Base-by-base conservation (phyloP, 2,888 invertebrate species). In the Sinohyriopsis cumingii region DNA sequence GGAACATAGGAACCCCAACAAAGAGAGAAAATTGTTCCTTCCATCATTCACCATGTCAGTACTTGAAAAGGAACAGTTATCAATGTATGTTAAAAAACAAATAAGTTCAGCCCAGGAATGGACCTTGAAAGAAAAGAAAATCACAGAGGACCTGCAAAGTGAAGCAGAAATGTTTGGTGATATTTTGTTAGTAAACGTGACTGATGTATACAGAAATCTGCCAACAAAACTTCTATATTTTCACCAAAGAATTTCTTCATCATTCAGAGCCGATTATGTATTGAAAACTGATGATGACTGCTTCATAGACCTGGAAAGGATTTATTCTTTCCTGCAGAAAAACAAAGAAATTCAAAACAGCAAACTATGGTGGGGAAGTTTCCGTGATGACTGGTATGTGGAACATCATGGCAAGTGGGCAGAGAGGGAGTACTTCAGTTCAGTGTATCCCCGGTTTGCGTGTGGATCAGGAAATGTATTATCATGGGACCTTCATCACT, bases 261-360 rank as follows among this genome's bases (percentile, higher is more conserved):
- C 75, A 55, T 55, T 63, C 24, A 57, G 71, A 55, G 63, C 71
- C 9, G 65, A 71, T 18, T 82, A 78, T 70, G 73, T 88, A 28
- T 54, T 90, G 76, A 90, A 90, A 76, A 88, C 88, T 20, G 90
- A 90, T 75, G 90, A 90, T 77, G 90, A 90, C 73, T 88, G 88
- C 71, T 87, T 78, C 68, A 69, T 89, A 12, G 79, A 89, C 77
- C 55, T 89, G 7, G 71, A 76, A 15, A 56, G 64, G 28, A 76
- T 89, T 25, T 22, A 86, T 0, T 53, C 74, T n/a, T 54, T 72
- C 33, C 63, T 88, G 33, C 56, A 77, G 33, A 57, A 45, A 56
- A 33, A 33, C 6, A 33, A 33, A 33, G 33, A 33, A 33, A 22
- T 71, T 67, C 28, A 62, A 24, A 24, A 63, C 22, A 22, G 66